Percentiles rank a stretch among this genome's conserved stretches.
Evolutionary conservation across 1,140 invertebrate genomes (phyloP).

Genomic region (Propsilocerus akamusi): DNA sequence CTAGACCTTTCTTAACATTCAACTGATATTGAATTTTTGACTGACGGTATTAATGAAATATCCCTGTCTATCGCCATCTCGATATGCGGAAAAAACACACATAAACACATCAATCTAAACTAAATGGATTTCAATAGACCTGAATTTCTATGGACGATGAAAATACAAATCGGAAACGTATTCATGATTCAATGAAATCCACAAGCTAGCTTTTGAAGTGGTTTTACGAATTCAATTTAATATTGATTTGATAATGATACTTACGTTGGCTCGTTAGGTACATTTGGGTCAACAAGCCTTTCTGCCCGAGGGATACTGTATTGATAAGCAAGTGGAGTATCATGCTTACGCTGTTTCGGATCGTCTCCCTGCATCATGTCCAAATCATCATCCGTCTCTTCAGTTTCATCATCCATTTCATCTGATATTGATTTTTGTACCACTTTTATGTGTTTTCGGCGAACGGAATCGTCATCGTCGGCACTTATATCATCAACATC

Average conservation of each 20-base stretch:
- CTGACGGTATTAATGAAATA: no score
- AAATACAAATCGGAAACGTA: no score
- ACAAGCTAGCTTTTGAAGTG: no score
- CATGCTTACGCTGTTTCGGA: slow-evolving; percentile 12
- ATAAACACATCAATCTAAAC: no score
- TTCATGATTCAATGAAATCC: no score
- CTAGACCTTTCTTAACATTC: no score
- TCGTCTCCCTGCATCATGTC: slow-evolving; percentile 8
- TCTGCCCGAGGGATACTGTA: neutral
- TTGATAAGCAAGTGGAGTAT: neutral
- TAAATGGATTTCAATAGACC: no score
- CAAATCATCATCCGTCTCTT: slow-evolving; percentile 10
- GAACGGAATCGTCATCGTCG: slow-evolving; percentile 12
- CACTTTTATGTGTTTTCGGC: slow-evolving; percentile 4
- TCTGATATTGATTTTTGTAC: neutral
- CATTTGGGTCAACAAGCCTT: neutral
- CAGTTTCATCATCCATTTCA: slow-evolving; percentile 14
- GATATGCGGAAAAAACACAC: no score
- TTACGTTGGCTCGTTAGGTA: neutral
- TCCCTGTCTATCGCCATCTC: no score
- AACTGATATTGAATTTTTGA: no score
- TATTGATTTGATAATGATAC: neutral
- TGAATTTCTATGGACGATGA: no score
- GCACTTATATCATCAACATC: slow-evolving; percentile 3
- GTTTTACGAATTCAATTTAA: no score